Evolutionary conservation across 2,113 vertebrate species (phyloP).

Genomic region (Dipodomys stephensi): DNA sequence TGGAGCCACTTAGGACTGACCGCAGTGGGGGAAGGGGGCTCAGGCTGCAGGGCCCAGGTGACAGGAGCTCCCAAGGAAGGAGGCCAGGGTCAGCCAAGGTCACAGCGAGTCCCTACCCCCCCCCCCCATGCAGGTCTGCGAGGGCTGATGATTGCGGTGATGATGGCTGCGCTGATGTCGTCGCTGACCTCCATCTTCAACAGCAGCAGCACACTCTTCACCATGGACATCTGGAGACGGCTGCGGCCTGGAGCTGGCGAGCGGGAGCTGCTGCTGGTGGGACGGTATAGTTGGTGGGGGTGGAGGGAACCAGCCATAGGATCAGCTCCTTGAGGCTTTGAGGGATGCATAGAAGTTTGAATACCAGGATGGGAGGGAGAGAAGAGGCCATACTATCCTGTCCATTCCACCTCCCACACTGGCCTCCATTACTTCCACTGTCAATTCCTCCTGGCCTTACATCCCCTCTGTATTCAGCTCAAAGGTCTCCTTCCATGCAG

Average conservation of each 20-base stretch:
- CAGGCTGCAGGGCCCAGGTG: rapidly evolving
- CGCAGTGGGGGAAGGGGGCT: background rate
- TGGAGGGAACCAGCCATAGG: rapidly evolving
- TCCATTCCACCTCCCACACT: background rate
- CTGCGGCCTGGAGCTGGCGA: slow-evolving; percentile 88
- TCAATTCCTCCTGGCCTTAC: background rate
- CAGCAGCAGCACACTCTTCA: slow-evolving; percentile 95
- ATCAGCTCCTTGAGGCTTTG: background rate
- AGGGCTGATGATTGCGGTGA: slow-evolving; percentile 94
- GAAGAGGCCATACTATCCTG: background rate
- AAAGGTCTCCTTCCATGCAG: background rate
- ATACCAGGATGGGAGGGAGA: background rate
- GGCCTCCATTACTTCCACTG: background rate
- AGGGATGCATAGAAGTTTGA: background rate
- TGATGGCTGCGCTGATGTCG: slow-evolving; percentile 95
- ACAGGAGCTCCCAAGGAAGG: background rate
- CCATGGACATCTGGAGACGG: slow-evolving; percentile 95
- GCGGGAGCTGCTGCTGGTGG: slow-evolving; percentile 92
- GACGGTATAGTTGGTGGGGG: slow-evolving; percentile 84
- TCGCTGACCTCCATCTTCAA: slow-evolving; percentile 95
- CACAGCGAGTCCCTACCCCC: background rate
- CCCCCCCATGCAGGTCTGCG: slow-evolving; percentile 88
- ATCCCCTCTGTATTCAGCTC: background rate
- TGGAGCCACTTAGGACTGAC: background rate
- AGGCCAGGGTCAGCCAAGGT: background rate